phyloP scores from a whole-genome alignment of 2,113 vertebrate genomes.

The Sturnus vulgaris region DNA sequence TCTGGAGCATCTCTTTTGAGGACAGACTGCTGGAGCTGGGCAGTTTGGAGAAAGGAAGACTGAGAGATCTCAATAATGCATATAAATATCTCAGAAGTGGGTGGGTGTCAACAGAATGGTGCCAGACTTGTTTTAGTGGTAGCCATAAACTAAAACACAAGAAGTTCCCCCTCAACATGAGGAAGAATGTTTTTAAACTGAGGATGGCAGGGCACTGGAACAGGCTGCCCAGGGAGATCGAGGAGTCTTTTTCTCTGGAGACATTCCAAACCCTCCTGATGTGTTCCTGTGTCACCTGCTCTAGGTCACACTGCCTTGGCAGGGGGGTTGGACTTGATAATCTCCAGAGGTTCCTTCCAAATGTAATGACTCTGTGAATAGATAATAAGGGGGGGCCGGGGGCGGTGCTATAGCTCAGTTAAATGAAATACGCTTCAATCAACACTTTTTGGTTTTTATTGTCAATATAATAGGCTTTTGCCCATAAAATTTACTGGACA shows the following conservation, averaged over 20 bases:
- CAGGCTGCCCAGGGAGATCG: not conserved
- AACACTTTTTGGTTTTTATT: not conserved
- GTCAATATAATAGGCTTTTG: not conserved
- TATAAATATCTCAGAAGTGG: not conserved
- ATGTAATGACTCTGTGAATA: not conserved
- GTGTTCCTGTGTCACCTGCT: not conserved
- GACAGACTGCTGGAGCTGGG: not conserved
- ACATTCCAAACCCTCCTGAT: not conserved
- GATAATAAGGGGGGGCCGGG: not conserved
- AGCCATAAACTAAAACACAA: not conserved
- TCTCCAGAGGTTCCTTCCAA: not conserved
- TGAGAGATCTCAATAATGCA: not conserved
- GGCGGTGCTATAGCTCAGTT: not conserved
- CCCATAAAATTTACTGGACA: not conserved
- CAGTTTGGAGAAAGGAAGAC: not conserved
- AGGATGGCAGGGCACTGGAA: not conserved
- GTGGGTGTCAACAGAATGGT: not conserved
- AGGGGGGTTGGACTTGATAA: rapidly evolving
- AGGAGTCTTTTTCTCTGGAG: not conserved
- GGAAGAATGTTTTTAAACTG: not conserved
- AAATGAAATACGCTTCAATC: not conserved
- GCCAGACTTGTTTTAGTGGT: not conserved
- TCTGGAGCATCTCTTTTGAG: not conserved
- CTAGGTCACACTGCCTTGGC: not conserved
- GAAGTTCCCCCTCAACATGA: not conserved